Percentiles rank a stretch among this genome's conserved stretches.
Evolutionary conservation across 2,888 invertebrate species (phyloP).

Genomic region (Enchytraeus crypticus): DNA sequence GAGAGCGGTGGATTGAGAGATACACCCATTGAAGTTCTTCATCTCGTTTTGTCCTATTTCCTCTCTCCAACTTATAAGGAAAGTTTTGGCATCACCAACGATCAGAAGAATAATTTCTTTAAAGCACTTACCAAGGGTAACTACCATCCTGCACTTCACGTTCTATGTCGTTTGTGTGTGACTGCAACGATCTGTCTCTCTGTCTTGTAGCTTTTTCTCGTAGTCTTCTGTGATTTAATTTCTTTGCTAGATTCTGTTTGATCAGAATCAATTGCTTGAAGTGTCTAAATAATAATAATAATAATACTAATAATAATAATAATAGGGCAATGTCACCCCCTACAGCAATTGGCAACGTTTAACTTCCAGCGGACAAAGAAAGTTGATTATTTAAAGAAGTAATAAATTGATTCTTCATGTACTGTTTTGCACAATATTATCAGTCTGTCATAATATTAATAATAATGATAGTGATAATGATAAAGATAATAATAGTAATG

Average conservation of each 20-base stretch:
- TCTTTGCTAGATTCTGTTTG: background rate
- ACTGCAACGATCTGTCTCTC: background rate
- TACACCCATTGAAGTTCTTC: slow-evolving; percentile 78
- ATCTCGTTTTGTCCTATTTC: slow-evolving; percentile 64
- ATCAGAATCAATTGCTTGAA: background rate
- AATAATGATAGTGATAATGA: too few species aligned
- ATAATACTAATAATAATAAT: too few species aligned
- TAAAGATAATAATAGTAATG: too few species aligned
- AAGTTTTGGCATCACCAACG: slow-evolving; percentile 57
- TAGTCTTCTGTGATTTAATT: background rate
- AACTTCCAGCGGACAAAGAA: too few species aligned
- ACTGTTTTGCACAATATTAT: too few species aligned
- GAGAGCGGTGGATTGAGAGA: slow-evolving; percentile 77
- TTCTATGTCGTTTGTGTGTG: too few species aligned
- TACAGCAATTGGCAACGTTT: too few species aligned
- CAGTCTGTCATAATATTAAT: too few species aligned
- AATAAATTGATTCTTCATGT: too few species aligned
- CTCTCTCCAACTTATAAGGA: slow-evolving; percentile 43
- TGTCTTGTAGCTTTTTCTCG: background rate
- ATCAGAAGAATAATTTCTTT: slow-evolving; percentile 71
- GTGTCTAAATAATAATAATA: too few species aligned
- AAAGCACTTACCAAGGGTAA: slow-evolving; percentile 62
- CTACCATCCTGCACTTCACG: too few species aligned
- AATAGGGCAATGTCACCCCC: background rate
- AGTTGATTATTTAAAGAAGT: too few species aligned